Percentiles rank a stretch among this genome's conserved stretches.
These are phyloP conservation scores for Cerastis leucographa DNA, from an alignment of 2,888 invertebrate genomes.

Conservation along the genomic window DNA sequence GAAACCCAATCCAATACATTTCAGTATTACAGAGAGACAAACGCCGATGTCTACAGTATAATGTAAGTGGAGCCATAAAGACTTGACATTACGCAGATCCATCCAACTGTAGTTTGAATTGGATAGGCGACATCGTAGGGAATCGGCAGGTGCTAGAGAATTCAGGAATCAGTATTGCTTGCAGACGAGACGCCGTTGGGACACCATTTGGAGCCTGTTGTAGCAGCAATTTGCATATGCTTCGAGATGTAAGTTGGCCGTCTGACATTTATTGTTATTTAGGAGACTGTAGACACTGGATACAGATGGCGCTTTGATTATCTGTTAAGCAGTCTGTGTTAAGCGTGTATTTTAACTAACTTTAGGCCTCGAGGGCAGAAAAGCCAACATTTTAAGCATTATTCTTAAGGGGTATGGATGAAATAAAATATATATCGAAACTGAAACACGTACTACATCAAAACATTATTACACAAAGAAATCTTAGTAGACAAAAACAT, in stretches of 20 bases:
- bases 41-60: slow-evolving; percentile 36
- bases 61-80: slow-evolving; percentile 58
- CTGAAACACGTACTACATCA: slow-evolving; percentile 6
- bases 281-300: slow-evolving; percentile 41
- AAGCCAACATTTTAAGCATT: neutral
- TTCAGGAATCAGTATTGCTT: slow-evolving; percentile 80
- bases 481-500: slow-evolving; percentile 35
- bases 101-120: slow-evolving; percentile 80
- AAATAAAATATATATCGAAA: neutral
- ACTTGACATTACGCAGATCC: slow-evolving; percentile 56
- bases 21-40: slow-evolving; percentile 23
- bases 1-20: slow-evolving; percentile 34
- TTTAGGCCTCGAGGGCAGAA: neutral
- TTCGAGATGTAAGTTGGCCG: slow-evolving; percentile 63
- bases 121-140: slow-evolving; percentile 76
- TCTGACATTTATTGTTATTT: slow-evolving; percentile 64
- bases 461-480: slow-evolving; percentile 21
- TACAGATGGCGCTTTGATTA: slow-evolving; percentile 11
- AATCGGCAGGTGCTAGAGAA: slow-evolving; percentile 81
- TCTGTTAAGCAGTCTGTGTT: neutral
- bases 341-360: neutral
- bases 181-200: slow-evolving; percentile 77
- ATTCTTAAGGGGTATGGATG: neutral
- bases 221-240: slow-evolving; percentile 81
- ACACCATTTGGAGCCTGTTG: slow-evolving; percentile 74